These are phyloP conservation scores for Caenorhabditis virilis DNA, from an alignment of 2,888 invertebrate genomes.

Conservation along the genomic window DNA sequence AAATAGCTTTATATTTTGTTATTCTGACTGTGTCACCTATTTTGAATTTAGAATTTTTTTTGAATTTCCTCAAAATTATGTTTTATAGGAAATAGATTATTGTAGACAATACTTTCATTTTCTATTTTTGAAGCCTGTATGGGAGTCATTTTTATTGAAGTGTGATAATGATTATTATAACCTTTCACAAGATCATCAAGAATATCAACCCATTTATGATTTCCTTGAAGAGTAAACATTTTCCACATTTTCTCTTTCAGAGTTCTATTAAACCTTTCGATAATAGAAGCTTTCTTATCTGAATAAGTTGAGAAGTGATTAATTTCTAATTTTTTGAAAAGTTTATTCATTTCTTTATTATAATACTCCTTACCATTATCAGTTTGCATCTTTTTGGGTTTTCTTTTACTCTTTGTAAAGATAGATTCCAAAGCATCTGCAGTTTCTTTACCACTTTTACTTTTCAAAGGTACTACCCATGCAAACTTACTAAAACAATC, in stretches of 20 bases:
- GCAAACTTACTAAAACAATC: constrained; percentile 51
- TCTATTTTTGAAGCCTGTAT: constrained; percentile 27
- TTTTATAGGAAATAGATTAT: constrained; percentile 12
- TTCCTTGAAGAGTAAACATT: constrained; percentile 44
- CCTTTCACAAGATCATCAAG: constrained; percentile 32
- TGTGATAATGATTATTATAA: constrained; percentile 50
- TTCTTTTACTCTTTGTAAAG: constrained; percentile 35
- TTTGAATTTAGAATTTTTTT: constrained; percentile 13
- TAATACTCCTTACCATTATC: constrained; percentile 52
- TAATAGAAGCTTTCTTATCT: constrained; percentile 46
- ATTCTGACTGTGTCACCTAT: constrained; percentile 35
- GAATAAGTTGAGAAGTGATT: constrained; percentile 40
- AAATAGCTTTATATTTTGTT: constrained; percentile 43
- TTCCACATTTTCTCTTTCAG: constrained; percentile 47
- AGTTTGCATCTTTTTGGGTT: constrained; percentile 47
- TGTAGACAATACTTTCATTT: constrained; percentile 15
- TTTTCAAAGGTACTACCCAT: constrained; percentile 45
- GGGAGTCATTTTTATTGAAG: constrained; percentile 43
- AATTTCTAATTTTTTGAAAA: constrained; percentile 41
- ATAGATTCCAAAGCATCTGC: constrained; percentile 42
- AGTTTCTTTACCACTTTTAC: constrained; percentile 50
- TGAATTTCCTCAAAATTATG: constrained; percentile 4
- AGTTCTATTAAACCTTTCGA: constrained; percentile 48
- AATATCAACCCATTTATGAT: constrained; percentile 47
- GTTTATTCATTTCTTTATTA: constrained; percentile 33